phyloP scores from a whole-genome alignment of 2,113 vertebrate species.

The Mirza zaza region DNA sequence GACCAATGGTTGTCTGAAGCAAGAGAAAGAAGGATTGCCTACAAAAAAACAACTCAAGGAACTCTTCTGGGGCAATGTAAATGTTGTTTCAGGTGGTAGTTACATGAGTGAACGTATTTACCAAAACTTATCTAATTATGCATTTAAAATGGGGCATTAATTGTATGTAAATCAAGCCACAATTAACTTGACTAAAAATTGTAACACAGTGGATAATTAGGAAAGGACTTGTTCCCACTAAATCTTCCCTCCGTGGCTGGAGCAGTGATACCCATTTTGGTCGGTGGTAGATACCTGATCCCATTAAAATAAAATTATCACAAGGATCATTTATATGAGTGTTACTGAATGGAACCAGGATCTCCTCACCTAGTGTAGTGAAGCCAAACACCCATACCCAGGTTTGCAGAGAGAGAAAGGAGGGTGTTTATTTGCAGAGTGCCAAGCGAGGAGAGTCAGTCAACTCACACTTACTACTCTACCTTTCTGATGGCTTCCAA shows the following conservation, averaged over 20 bases:
- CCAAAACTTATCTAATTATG: neutral
- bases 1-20: neutral
- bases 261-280: neutral
- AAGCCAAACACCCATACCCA: too few relatives aligned
- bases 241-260: neutral
- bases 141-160: neutral
- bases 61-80: neutral
- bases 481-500: too few relatives aligned
- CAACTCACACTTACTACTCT: too few relatives aligned
- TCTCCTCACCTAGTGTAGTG: too few relatives aligned
- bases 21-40: neutral
- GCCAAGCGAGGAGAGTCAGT: too few relatives aligned
- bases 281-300: neutral
- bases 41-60: neutral
- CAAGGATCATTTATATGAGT: neutral
- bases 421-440: too few relatives aligned
- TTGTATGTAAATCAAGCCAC: neutral
- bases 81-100: neutral
- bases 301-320: neutral
- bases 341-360: too few relatives aligned
- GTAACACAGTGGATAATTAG: neutral
- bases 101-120: neutral
- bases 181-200: neutral
- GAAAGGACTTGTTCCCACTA: neutral
- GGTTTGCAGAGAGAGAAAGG: too few relatives aligned